Percentiles rank a stretch among this genome's conserved stretches.
These are phyloP conservation scores for Protodeltote pygarga DNA, from an alignment of 2,888 invertebrate species.

Conservation along the genomic window DNA sequence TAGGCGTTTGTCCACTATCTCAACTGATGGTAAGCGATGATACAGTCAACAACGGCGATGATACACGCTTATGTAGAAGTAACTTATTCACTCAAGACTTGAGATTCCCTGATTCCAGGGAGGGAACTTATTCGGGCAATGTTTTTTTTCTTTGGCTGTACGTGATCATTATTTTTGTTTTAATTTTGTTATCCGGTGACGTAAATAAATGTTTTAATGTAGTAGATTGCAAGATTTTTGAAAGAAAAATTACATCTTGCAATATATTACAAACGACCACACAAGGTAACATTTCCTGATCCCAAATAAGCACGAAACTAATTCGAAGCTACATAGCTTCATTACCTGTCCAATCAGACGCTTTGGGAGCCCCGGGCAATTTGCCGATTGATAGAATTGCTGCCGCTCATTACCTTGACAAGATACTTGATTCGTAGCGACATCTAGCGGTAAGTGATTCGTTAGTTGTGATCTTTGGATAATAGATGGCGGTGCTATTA, in stretches of 20 bases:
- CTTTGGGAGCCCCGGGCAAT: constrained; percentile 39
- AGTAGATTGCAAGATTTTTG: too few relatives aligned
- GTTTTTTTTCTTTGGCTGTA: too few relatives aligned
- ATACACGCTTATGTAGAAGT: too few relatives aligned
- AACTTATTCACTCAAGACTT: too few relatives aligned
- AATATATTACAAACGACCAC: not conserved
- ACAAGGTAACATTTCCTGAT: constrained; percentile 14
- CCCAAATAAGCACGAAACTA: constrained; percentile 33
- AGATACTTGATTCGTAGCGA: constrained; percentile 31
- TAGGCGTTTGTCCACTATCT: too few relatives aligned
- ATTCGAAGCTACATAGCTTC: constrained; percentile 45
- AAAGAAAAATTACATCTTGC: too few relatives aligned
- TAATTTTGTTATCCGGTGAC: too few relatives aligned
- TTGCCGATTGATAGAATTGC: constrained; percentile 47
- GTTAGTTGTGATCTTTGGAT: constrained; percentile 7
- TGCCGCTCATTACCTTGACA: constrained; percentile 35
- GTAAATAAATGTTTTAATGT: constrained; percentile 1
- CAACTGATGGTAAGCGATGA: too few relatives aligned
- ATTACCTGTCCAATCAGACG: constrained; percentile 55
- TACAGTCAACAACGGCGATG: too few relatives aligned
- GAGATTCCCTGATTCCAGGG: too few relatives aligned
- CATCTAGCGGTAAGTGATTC: constrained; percentile 26
- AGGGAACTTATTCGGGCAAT: too few relatives aligned
- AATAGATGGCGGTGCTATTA: constrained; percentile 22
- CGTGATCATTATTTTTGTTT: too few relatives aligned